Evolutionary conservation across 2,113 vertebrate species (phyloP).

Genomic region (Rhea pennata): DNA sequence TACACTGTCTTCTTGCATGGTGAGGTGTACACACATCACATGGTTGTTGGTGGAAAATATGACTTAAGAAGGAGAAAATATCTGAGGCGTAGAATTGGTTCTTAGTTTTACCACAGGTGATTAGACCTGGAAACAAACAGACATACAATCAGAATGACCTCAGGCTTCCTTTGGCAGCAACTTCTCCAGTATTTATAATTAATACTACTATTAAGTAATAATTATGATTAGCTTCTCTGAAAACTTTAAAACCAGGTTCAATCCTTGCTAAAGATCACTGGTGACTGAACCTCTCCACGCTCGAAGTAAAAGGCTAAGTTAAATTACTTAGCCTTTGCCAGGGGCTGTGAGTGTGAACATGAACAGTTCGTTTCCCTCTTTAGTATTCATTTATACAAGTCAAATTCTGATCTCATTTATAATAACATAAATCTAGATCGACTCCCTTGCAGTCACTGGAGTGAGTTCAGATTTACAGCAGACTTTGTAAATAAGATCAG

Average conservation of each 20-base stretch:
- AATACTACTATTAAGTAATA: neutral
- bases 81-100: neutral
- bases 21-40: neutral
- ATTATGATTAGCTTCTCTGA: neutral
- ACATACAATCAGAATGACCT: neutral
- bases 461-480: conserved; percentile 52
- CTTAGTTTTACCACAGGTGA: neutral
- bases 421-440: conserved; percentile 45
- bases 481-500: conserved; percentile 41
- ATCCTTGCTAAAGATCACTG: neutral
- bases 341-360: neutral
- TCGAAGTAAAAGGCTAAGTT: neutral
- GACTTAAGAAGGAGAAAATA: neutral
- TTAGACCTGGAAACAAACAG: neutral
- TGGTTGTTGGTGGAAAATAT: neutral
- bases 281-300: neutral
- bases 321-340: conserved; percentile 16
- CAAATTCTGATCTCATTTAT: conserved; percentile 59
- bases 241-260: neutral
- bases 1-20: neutral
- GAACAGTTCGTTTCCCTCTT: conserved; percentile 12
- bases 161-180: neutral
- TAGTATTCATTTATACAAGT: conserved; percentile 53
- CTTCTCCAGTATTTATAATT: neutral
- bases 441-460: conserved; percentile 9